Evolutionary conservation across 1,140 invertebrate species (phyloP).

Genomic region (Drosophila truncata): DNA sequence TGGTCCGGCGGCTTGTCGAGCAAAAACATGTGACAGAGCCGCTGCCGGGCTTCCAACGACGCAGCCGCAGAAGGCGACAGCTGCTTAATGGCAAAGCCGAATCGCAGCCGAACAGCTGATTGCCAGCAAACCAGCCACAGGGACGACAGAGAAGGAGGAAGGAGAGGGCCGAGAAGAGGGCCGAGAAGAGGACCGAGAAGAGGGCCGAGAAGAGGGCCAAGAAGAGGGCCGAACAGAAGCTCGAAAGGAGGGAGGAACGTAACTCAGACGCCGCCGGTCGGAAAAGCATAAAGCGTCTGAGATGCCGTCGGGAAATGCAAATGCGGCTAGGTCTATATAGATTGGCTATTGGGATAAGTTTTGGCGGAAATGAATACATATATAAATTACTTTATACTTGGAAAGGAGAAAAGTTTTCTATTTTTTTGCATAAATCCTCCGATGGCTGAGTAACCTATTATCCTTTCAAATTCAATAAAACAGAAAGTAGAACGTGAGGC

Average conservation of each 20-base stretch:
- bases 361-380: slow-evolving; percentile 41
- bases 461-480: slow-evolving; percentile 31
- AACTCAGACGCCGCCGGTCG: slow-evolving; percentile 33
- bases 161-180: no score
- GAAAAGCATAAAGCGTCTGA: slow-evolving; percentile 25
- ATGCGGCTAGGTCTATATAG: slow-evolving; percentile 30
- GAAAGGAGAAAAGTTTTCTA: neutral
- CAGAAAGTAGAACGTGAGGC: slow-evolving; percentile 7
- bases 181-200: no score
- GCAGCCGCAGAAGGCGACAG: slow-evolving; percentile 63
- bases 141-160: slow-evolving; percentile 5
- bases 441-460: slow-evolving; percentile 13
- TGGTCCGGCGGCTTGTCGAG: slow-evolving; percentile 2
- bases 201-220: no score
- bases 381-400: slow-evolving; percentile 24
- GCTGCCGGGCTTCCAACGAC: slow-evolving; percentile 58
- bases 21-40: slow-evolving; percentile 73
- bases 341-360: slow-evolving; percentile 39
- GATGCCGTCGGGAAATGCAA: slow-evolving; percentile 54
- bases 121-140: slow-evolving; percentile 26
- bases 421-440: slow-evolving; percentile 3
- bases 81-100: slow-evolving; percentile 52
- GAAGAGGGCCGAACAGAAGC: no score
- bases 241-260: neutral
- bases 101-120: slow-evolving; percentile 71